These are phyloP conservation scores for Fabriciana adippe DNA, from an alignment of 2,888 invertebrate species.

Conservation along the genomic window DNA sequence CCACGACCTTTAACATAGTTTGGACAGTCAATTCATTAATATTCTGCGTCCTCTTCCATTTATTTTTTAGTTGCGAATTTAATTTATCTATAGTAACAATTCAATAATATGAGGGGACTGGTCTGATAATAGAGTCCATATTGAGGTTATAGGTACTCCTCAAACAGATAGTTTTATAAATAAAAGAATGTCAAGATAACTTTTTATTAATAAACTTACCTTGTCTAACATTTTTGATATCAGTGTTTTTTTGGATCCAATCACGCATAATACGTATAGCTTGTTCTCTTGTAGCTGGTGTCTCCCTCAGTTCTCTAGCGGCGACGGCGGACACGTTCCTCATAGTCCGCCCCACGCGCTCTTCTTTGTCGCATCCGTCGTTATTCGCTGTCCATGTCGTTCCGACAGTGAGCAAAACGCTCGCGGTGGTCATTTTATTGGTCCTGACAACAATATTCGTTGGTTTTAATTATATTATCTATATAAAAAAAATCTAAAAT, in stretches of 20 bases:
- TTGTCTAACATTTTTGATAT: slow-evolving; percentile 85
- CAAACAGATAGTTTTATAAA: neutral
- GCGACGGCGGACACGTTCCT: slow-evolving; percentile 78
- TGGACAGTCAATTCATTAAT: too few relatives aligned
- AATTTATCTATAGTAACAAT: too few relatives aligned
- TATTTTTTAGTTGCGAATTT: too few relatives aligned
- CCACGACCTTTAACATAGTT: too few relatives aligned
- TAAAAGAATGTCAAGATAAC: too few relatives aligned
- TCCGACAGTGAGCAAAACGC: slow-evolving; percentile 65
- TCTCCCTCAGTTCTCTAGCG: slow-evolving; percentile 86
- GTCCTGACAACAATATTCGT: slow-evolving; percentile 16
- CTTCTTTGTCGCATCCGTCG: slow-evolving; percentile 65
- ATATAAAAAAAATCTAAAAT: too few relatives aligned
- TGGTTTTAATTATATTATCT: too few relatives aligned
- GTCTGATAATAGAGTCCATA: too few relatives aligned
- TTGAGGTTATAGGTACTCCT: too few relatives aligned
- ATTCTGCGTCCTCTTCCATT: too few relatives aligned
- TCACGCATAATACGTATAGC: slow-evolving; percentile 84
- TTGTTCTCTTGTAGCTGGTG: slow-evolving; percentile 83
- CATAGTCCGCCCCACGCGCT: slow-evolving; percentile 47
- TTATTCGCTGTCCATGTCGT: slow-evolving; percentile 63
- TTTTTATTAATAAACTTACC: slow-evolving; percentile 63
- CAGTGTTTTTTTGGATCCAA: slow-evolving; percentile 87
- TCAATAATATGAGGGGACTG: too few relatives aligned
- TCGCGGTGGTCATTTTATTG: slow-evolving; percentile 68